These are phyloP conservation scores for Dendronephthya gigantea DNA, from an alignment of 64 coral and sea anemone species.

Conservation along the genomic window DNA sequence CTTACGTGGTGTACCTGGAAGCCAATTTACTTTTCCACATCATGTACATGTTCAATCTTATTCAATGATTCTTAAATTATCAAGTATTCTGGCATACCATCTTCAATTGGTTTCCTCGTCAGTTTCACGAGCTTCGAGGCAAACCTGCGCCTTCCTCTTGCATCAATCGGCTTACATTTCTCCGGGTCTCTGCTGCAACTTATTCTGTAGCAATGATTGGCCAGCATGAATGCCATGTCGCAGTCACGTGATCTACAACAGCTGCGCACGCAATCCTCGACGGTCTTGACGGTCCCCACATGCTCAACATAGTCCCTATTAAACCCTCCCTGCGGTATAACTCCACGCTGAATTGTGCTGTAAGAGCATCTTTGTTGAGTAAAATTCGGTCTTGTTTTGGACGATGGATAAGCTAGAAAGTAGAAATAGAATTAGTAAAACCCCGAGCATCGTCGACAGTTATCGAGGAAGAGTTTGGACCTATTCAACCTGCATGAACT, in stretches of 20 bases:
- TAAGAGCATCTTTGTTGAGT: not conserved
- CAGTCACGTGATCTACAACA: constrained; percentile 34
- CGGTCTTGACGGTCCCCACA: constrained; percentile 14
- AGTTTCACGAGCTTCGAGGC: not conserved
- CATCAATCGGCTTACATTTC: constrained; percentile 22
- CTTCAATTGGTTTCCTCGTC: not conserved
- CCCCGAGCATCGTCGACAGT: not conserved
- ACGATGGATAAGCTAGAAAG: not conserved
- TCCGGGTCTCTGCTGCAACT: constrained; percentile 4
- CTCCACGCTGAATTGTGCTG: not conserved
- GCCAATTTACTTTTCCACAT: no score
- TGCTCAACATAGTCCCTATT: constrained; percentile 35
- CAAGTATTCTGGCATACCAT: not conserved
- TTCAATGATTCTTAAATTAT: not conserved
- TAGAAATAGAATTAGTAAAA: not conserved
- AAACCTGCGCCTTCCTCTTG: constrained; percentile 16
- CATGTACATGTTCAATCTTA: no score
- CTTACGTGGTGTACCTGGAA: no score
- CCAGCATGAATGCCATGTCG: constrained; percentile 40
- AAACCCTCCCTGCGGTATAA: constrained; percentile 26
- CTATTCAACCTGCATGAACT: no score
- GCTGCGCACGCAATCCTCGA: constrained; percentile 22
- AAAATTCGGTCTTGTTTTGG: not conserved
- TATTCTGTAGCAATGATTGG: constrained; percentile 43
- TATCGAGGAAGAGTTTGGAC: not conserved